Evolutionary conservation across 1,140 invertebrate species (phyloP).

Genomic region (Aradophagus sp.): DNA sequence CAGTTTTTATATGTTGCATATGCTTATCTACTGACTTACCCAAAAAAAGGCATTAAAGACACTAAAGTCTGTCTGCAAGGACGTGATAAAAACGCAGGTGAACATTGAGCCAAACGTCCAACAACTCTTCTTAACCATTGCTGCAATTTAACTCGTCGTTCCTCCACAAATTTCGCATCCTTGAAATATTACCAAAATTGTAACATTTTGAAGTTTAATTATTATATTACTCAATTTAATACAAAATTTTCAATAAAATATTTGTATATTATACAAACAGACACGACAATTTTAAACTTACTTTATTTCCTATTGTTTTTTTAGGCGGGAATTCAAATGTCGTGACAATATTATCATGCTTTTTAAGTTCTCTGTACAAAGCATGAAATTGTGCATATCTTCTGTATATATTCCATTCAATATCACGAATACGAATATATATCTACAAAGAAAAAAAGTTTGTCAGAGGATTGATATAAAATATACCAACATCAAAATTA

Average conservation of each 20-base stretch:
- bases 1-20: slow-evolving; percentile 7
- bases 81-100: slow-evolving; percentile 81
- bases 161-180: slow-evolving; percentile 88
- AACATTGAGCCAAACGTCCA: slow-evolving; percentile 79
- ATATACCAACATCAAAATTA: too few relatives aligned
- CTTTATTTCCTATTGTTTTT: slow-evolving; percentile 92
- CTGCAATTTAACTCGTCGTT: slow-evolving; percentile 83
- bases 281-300: too few relatives aligned
- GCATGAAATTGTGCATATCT: slow-evolving; percentile 93
- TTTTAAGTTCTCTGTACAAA: slow-evolving; percentile 87
- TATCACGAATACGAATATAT: slow-evolving; percentile 88
- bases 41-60: slow-evolving; percentile 86
- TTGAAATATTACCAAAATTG: slow-evolving; percentile 62
- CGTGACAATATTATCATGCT: slow-evolving; percentile 84
- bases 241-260: too few relatives aligned
- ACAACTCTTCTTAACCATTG: slow-evolving; percentile 86
- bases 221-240: too few relatives aligned
- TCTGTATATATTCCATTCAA: slow-evolving; percentile 95
- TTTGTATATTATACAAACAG: too few relatives aligned
- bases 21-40: slow-evolving; percentile 76
- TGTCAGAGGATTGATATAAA: too few relatives aligned
- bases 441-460: slow-evolving; percentile 76
- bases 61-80: slow-evolving; percentile 83
- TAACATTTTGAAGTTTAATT: too few relatives aligned
- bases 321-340: slow-evolving; percentile 95